Evolutionary conservation across 2,113 vertebrate genomes (phyloP).

Genomic region (Sinocyclocheilus anshuiensis): DNA sequence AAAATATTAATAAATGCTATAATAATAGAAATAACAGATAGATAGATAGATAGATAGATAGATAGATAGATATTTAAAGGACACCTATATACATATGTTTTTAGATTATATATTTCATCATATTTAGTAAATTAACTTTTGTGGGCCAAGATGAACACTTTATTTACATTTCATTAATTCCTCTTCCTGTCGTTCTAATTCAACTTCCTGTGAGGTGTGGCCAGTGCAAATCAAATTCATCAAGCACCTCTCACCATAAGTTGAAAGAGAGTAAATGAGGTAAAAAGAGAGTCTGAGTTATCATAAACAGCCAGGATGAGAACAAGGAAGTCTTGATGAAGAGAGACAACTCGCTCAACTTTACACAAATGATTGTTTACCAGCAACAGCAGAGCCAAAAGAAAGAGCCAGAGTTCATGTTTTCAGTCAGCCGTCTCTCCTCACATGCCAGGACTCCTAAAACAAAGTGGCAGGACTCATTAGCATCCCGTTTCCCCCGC

Average conservation of each 20-base stretch:
- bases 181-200: background rate
- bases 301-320: background rate
- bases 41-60: too few species aligned
- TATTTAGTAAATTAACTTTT: too few species aligned
- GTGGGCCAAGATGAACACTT: background rate
- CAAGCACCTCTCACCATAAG: background rate
- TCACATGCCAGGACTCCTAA: constrained; percentile 8
- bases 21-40: too few species aligned
- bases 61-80: too few species aligned
- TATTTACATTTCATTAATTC: background rate
- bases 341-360: background rate
- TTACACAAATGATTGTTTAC: constrained; percentile 5
- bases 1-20: too few species aligned
- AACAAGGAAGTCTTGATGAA: background rate
- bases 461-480: constrained; percentile 37
- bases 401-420: background rate
- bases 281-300: background rate
- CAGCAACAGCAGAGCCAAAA: background rate
- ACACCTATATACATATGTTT: too few species aligned
- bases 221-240: background rate
- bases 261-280: background rate
- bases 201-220: background rate
- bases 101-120: too few species aligned
- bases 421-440: background rate
- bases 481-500: constrained; percentile 5